Evolutionary conservation across 2,113 vertebrate genomes (phyloP).

Genomic region (Cynoglossus semilaevis): DNA sequence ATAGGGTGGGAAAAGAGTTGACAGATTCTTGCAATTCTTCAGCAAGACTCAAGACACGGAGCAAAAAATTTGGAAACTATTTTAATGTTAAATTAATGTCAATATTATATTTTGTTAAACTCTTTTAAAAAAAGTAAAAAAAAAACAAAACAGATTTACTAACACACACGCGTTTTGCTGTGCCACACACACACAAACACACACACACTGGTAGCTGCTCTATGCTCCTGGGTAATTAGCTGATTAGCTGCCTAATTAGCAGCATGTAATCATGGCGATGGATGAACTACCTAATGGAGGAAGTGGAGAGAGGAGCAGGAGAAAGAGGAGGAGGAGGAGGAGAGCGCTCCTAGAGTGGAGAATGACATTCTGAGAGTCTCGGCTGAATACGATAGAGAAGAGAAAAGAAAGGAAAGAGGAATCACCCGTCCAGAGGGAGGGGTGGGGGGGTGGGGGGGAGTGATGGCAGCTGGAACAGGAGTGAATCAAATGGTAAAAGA

Average conservation of each 20-base stretch:
- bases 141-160: background rate
- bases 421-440: slow-evolving; percentile 13
- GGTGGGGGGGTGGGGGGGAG: background rate
- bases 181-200: slow-evolving; percentile 20
- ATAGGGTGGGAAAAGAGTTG: too few relatives aligned
- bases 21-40: too few relatives aligned
- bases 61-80: too few relatives aligned
- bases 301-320: slow-evolving; percentile 51
- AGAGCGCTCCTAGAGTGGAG: slow-evolving; percentile 43
- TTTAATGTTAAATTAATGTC: too few relatives aligned
- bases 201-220: slow-evolving; percentile 35
- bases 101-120: too few relatives aligned
- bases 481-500: slow-evolving; percentile 18
- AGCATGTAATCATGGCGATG: slow-evolving; percentile 68
- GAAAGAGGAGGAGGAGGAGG: slow-evolving; percentile 20
- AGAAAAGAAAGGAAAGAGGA: slow-evolving; percentile 2
- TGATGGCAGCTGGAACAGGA: slow-evolving; percentile 20
- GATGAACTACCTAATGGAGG: slow-evolving; percentile 68
- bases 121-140: background rate
- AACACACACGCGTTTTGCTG: slow-evolving; percentile 21
- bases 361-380: slow-evolving; percentile 48
- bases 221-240: slow-evolving; percentile 70
- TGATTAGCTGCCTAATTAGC: slow-evolving; percentile 76
- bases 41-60: too few relatives aligned
- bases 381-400: slow-evolving; percentile 9